Conservation (phyloP, 2,797 vertebrate genomes). For the Pagetopsis macropterus region DNA sequence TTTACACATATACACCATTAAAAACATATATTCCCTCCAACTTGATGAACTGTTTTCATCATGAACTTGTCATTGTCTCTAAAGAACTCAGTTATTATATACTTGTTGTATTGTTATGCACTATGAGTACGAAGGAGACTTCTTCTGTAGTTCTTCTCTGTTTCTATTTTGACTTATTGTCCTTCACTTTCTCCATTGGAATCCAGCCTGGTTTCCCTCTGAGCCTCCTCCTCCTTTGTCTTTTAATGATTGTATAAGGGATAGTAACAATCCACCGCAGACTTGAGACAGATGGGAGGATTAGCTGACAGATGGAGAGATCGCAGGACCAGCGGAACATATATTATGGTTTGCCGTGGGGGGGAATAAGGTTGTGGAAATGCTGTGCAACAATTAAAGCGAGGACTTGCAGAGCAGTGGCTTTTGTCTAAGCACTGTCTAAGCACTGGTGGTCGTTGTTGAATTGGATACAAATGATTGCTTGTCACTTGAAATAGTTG, state of each 20-base stretch:
- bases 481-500: neutral
- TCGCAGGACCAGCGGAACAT: constrained; percentile 42
- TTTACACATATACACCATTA: too few relatives aligned
- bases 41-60: too few relatives aligned
- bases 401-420: constrained; percentile 11
- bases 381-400: constrained; percentile 28
- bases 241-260: neutral
- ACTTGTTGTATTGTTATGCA: too few relatives aligned
- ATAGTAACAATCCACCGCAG: constrained; percentile 21
- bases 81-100: too few relatives aligned
- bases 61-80: too few relatives aligned
- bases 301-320: constrained; percentile 58
- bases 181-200: too few relatives aligned
- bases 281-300: constrained; percentile 53
- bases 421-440: neutral
- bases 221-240: too few relatives aligned
- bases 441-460: neutral
- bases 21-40: too few relatives aligned
- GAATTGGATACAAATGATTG: neutral
- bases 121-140: too few relatives aligned
- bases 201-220: too few relatives aligned
- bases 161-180: too few relatives aligned
- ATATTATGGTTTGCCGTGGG: constrained; percentile 10
- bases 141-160: too few relatives aligned
- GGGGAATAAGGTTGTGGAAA: constrained; percentile 11